These are phyloP conservation scores for Acipenser ruthenus DNA, from an alignment of 2,797 vertebrate genomes.

Conservation along the genomic window DNA sequence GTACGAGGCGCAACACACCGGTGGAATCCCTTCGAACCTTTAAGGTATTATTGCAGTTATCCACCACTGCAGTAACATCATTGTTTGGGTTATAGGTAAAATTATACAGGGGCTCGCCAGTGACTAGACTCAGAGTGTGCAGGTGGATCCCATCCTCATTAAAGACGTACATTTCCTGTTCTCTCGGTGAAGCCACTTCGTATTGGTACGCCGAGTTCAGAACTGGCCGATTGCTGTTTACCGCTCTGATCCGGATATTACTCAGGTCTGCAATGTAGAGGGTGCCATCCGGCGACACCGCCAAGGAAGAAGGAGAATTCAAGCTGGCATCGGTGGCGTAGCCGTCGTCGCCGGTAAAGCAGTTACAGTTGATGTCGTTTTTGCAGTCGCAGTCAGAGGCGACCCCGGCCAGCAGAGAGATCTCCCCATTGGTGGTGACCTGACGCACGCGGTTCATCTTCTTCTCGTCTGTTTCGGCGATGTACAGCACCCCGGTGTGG, in stretches of 20 bases:
- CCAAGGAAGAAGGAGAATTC: conserved; percentile 89
- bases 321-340: conserved; percentile 93
- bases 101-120: conserved; percentile 90
- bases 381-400: conserved; percentile 98
- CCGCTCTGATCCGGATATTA: conserved; percentile 92
- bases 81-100: conserved; percentile 83
- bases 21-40: conserved; percentile 83
- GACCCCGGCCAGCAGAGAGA: conserved; percentile 90
- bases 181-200: conserved; percentile 88
- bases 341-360: conserved; percentile 92
- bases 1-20: conserved; percentile 78
- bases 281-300: conserved; percentile 88
- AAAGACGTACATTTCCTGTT: conserved; percentile 95
- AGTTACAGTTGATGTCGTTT: conserved; percentile 97
- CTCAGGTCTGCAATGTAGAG: conserved; percentile 95
- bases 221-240: conserved; percentile 81
- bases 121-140: conserved; percentile 90
- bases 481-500: conserved; percentile 90
- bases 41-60: conserved; percentile 89
- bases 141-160: conserved; percentile 86
- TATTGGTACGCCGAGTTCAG: conserved; percentile 79
- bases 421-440: conserved; percentile 94
- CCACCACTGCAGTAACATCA: conserved; percentile 74
- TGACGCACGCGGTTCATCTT: conserved; percentile 96
- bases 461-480: conserved; percentile 97